Conservation (phyloP, 23 tunicate species). For the Halocynthia roretzi region DNA sequence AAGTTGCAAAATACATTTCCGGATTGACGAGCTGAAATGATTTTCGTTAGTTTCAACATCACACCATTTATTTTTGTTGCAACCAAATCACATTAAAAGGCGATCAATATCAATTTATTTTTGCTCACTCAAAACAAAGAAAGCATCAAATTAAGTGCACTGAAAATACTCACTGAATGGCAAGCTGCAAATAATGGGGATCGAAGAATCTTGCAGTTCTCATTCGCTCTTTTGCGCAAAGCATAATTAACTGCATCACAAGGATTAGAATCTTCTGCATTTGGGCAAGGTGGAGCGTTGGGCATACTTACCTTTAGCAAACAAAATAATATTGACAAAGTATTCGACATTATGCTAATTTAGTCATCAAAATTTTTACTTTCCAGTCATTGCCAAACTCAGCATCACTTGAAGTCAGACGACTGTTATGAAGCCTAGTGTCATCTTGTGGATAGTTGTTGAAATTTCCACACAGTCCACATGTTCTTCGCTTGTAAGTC, state of each 20-base stretch:
- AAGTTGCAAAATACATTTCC: conserved; percentile 59
- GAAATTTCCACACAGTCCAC: conserved; percentile 87
- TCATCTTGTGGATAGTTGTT: conserved; percentile 82
- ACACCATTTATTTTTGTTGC: not conserved
- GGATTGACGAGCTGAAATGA: conserved; percentile 67
- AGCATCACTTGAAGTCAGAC: conserved; percentile 43
- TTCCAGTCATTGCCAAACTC: conserved; percentile 82
- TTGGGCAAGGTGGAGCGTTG: conserved; percentile 29
- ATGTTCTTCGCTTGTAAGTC: conserved; percentile 44
- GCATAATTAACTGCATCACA: conserved; percentile 46
- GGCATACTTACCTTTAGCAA: conserved; percentile 13
- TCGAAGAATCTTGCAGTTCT: conserved; percentile 48
- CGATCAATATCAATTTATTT: not conserved
- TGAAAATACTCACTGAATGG: conserved; percentile 37
- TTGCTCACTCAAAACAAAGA: not conserved
- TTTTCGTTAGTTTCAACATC: not conserved
- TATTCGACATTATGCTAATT: not conserved
- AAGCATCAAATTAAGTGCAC: not conserved
- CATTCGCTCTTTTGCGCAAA: conserved; percentile 36
- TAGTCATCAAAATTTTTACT: conserved; percentile 14
- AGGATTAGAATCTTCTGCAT: conserved; percentile 29
- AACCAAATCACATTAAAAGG: not conserved
- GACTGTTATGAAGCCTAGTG: conserved; percentile 37
- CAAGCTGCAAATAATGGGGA: conserved; percentile 51
- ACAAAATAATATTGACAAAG: not conserved